Percentiles rank a stretch among this genome's conserved stretches.
Conservation (phyloP, 2,113 vertebrate species). For the Campylomormyrus numenius region DNA sequence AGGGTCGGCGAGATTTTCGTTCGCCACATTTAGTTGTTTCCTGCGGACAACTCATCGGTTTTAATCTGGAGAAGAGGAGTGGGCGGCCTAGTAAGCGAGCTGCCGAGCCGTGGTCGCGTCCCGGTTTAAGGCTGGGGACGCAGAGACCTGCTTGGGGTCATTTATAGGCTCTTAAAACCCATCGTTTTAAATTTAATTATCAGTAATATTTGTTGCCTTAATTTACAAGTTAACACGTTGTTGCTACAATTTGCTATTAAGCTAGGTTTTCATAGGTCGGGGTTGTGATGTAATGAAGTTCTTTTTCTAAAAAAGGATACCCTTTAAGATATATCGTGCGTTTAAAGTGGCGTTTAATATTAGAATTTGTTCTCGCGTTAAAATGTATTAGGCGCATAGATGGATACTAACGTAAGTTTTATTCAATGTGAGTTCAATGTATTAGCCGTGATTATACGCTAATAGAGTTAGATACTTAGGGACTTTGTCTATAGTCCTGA, state of each 20-base stretch:
- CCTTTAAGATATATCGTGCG: neutral
- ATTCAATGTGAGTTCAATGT: neutral
- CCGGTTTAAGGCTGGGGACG: neutral
- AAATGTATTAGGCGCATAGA: neutral
- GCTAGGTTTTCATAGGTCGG: neutral
- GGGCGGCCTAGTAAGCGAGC: neutral
- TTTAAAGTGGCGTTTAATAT: neutral
- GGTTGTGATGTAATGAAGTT: neutral
- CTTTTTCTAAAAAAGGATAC: neutral
- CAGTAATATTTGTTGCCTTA: neutral
- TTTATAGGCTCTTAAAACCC: neutral
- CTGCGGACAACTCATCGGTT: too few species aligned
- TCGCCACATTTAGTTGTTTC: neutral
- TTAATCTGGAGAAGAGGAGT: too few species aligned
- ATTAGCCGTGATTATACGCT: neutral
- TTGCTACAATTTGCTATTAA: neutral
- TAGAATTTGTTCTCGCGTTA: neutral
- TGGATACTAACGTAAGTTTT: neutral
- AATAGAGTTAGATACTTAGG: neutral
- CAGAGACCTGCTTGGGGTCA: neutral
- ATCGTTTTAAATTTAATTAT: neutral
- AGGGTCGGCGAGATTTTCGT: neutral
- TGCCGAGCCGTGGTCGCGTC: neutral
- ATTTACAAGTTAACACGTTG: neutral
- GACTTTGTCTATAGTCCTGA: neutral